phyloP scores from a whole-genome alignment of 2,888 invertebrate species.

The Hydrotaea cyrtoneurina region DNA sequence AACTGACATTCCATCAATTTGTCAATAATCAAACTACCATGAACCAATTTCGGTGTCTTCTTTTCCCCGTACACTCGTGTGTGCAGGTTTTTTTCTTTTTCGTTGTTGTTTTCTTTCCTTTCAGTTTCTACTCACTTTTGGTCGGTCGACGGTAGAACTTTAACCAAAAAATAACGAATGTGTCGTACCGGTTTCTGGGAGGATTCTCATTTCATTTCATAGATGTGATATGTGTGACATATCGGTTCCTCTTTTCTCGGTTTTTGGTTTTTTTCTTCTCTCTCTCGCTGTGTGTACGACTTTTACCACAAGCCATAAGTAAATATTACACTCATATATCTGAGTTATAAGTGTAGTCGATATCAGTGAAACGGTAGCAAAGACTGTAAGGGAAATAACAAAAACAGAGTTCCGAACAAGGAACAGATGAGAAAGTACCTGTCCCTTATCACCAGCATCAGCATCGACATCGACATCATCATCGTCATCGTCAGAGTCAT shows the following conservation, averaged over 20 bases:
- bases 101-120: slow-evolving; percentile 11
- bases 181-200: slow-evolving; percentile 14
- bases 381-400: background rate
- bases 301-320: slow-evolving; percentile 32
- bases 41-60: slow-evolving; percentile 50
- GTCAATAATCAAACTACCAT: slow-evolving; percentile 62
- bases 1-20: slow-evolving; percentile 64
- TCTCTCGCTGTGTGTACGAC: background rate
- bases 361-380: background rate
- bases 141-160: slow-evolving; percentile 33
- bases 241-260: background rate
- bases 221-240: background rate
- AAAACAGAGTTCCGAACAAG: background rate
- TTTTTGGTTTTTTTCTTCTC: background rate
- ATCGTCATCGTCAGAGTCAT: slow-evolving; percentile 24
- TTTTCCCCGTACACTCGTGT: background rate
- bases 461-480: background rate
- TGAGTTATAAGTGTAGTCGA: slow-evolving; percentile 18
- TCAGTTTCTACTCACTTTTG: background rate
- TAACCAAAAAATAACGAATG: slow-evolving; percentile 45
- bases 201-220: background rate
- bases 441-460: slow-evolving; percentile 37
- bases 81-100: background rate
- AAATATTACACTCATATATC: slow-evolving; percentile 44
- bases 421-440: slow-evolving; percentile 21